These are phyloP conservation scores for Hirtodrosophila duncani DNA, from an alignment of 2,888 invertebrate genomes.

Conservation along the genomic window DNA sequence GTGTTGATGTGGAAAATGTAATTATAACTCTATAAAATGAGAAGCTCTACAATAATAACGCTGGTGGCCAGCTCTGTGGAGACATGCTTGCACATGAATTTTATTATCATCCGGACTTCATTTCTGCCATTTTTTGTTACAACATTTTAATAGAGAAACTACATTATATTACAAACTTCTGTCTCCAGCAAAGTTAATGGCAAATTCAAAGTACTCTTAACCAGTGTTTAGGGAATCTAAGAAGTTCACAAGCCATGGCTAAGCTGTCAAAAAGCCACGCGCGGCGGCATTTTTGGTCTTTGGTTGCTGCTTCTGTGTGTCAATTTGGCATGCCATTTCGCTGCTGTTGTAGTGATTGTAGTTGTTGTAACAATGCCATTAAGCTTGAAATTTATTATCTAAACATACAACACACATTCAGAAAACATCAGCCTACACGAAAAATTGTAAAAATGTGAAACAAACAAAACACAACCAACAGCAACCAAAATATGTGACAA, in stretches of 20 bases:
- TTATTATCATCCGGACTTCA: no score
- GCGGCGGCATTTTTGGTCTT: conserved; percentile 30
- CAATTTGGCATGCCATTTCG: conserved; percentile 53
- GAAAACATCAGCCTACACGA: conserved; percentile 65
- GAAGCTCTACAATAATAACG: no score
- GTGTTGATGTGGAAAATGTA: no score
- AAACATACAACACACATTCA: conserved; percentile 40
- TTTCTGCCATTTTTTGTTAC: no score
- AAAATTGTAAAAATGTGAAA: conserved; percentile 19
- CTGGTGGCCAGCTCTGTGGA: no score
- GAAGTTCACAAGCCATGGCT: conserved; percentile 48
- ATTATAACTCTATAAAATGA: no score
- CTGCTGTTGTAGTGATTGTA: conserved; percentile 21
- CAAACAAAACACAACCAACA: not conserved
- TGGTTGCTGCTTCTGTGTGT: conserved; percentile 50
- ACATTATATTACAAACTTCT: no score
- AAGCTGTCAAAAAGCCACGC: conserved; percentile 48
- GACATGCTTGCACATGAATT: no score
- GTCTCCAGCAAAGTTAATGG: no score
- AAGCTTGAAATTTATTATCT: conserved; percentile 60
- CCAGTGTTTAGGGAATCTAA: not conserved
- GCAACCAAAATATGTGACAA: conserved; percentile 52
- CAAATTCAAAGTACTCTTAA: conserved; percentile 13
- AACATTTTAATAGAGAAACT: no score
- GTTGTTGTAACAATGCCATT: conserved; percentile 56